phyloP scores from a whole-genome alignment of 2,888 invertebrate genomes.

The Amblyjoppa proteus region DNA sequence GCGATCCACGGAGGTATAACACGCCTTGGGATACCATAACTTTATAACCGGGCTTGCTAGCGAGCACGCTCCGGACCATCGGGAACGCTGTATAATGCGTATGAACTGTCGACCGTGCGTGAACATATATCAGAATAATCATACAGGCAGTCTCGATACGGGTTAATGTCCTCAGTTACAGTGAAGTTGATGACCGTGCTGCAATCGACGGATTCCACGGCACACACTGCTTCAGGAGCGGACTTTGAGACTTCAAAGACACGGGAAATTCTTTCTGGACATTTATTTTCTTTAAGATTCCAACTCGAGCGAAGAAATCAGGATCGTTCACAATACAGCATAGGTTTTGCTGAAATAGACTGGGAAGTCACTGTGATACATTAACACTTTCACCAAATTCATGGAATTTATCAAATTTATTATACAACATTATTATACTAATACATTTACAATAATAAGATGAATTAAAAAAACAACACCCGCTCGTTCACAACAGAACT shows the following conservation, averaged over 20 bases:
- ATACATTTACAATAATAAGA: no score
- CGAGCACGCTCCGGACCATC: constrained; percentile 31
- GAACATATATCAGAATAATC: constrained; percentile 79
- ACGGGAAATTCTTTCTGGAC: neutral
- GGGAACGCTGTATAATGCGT: constrained; percentile 73
- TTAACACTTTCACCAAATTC: no score
- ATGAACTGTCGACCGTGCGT: constrained; percentile 61
- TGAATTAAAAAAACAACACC: no score
- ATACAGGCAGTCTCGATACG: constrained; percentile 46
- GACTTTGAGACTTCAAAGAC: constrained; percentile 34
- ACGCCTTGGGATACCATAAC: constrained; percentile 75
- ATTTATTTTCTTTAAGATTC: neutral
- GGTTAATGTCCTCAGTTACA: constrained; percentile 32
- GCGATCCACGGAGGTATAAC: constrained; percentile 69
- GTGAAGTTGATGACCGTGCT: constrained; percentile 17
- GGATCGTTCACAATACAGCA: neutral
- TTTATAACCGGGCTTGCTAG: constrained; percentile 76
- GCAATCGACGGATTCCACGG: constrained; percentile 42
- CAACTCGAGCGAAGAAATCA: neutral
- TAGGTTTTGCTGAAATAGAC: no score
- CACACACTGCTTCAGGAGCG: constrained; percentile 11
- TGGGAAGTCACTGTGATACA: no score
- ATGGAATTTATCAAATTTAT: no score
- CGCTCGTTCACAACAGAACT: no score
- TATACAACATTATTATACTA: no score